Evolutionary conservation across 2,113 vertebrate species (phyloP).

Genomic region (Paralichthys olivaceus): DNA sequence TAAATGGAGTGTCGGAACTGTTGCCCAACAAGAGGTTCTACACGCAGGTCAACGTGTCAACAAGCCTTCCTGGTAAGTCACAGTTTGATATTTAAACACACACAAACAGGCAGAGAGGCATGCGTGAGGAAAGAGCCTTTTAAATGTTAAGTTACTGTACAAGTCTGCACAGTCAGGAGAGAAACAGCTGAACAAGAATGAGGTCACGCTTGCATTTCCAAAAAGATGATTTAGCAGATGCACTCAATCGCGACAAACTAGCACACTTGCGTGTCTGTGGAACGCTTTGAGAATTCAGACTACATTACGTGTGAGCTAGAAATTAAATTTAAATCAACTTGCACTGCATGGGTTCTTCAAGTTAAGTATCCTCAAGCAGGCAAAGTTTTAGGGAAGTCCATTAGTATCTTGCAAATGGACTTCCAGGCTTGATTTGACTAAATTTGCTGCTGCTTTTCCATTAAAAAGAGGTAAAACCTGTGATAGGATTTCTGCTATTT

Average conservation of each 20-base stretch:
- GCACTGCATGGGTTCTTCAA: not conserved
- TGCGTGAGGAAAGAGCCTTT: not conserved
- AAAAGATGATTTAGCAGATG: not conserved
- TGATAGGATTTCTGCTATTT: too few relatives aligned
- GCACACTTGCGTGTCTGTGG: not conserved
- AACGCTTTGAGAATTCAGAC: not conserved
- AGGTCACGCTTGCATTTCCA: conserved; percentile 13
- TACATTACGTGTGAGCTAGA: not conserved
- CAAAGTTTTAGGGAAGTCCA: not conserved
- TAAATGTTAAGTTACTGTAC: not conserved
- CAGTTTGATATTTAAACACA: not conserved
- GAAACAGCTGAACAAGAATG: conserved; percentile 3
- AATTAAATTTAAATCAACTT: conserved; percentile 1
- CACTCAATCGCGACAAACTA: not conserved
- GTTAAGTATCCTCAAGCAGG: not conserved
- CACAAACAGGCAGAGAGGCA: not conserved
- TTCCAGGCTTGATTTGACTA: not conserved
- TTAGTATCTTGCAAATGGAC: not conserved
- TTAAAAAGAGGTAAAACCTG: too few relatives aligned
- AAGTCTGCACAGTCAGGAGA: not conserved
- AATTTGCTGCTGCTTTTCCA: too few relatives aligned
- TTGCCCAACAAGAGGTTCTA: conserved; percentile 84
- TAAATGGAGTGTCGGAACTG: conserved; percentile 91
- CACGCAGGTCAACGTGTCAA: conserved; percentile 90
- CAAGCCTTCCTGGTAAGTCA: conserved; percentile 85